These are phyloP conservation scores for Lophius piscatorius DNA, from an alignment of 2,113 vertebrate species.

Conservation along the genomic window DNA sequence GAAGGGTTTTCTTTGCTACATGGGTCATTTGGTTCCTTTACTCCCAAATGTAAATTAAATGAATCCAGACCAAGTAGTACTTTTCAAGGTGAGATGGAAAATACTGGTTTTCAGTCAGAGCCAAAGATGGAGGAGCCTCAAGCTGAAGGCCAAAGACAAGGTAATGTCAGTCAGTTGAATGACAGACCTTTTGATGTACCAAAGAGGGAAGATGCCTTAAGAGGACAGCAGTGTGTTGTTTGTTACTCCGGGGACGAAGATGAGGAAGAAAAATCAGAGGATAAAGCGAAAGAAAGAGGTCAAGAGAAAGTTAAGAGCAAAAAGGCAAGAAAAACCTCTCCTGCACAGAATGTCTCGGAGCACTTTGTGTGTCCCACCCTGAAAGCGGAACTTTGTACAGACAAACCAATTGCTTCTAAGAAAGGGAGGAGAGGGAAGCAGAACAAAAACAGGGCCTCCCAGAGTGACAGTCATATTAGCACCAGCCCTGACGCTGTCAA, in stretches of 20 bases:
- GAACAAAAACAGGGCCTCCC: conserved; percentile 48
- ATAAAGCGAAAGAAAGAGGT: conserved; percentile 20
- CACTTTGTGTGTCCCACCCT: conserved; percentile 20
- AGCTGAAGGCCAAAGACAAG: conserved; percentile 43
- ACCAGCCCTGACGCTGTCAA: conserved; percentile 49
- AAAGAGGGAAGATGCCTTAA: conserved; percentile 65
- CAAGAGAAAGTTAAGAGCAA: conserved; percentile 27
- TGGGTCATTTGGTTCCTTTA: conserved; percentile 80
- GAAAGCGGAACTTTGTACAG: conserved; percentile 54
- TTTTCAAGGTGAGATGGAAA: conserved; percentile 44
- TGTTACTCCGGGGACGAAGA: conserved; percentile 55
- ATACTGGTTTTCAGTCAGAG: conserved; percentile 30
- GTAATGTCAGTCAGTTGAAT: conserved; percentile 13
- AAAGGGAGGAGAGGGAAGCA: conserved; percentile 63
- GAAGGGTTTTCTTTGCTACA: conserved; percentile 66
- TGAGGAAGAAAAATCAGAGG: conserved; percentile 22
- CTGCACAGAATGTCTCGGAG: conserved; percentile 36
- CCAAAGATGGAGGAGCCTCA: conserved; percentile 26
- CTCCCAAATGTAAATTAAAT: conserved; percentile 64
- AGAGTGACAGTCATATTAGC: conserved; percentile 24
- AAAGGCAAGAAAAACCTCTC: conserved; percentile 34
- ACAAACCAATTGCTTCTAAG: conserved; percentile 54
- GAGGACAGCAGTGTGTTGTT: conserved; percentile 43
- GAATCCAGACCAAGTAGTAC: conserved; percentile 32
- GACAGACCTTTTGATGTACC: conserved; percentile 55